These are phyloP conservation scores for Ophioninae sp. DNA, from an alignment of 2,888 invertebrate genomes.

Conservation along the genomic window DNA sequence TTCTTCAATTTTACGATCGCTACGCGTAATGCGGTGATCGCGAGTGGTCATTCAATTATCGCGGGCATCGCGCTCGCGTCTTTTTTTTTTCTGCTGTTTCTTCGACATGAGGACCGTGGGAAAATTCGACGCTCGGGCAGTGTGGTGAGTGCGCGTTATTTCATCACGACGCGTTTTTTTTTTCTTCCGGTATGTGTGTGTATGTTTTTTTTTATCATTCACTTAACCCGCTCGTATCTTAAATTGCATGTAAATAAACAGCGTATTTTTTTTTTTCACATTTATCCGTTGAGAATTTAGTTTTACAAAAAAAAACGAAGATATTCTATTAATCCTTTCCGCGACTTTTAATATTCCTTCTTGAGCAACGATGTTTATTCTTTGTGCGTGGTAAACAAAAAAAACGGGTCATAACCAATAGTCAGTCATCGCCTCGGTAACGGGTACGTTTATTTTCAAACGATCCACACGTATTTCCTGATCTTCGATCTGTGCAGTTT, in stretches of 20 bases:
- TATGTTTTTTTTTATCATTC: constrained; percentile 39
- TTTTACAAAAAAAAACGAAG: not conserved
- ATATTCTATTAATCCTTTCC: not conserved
- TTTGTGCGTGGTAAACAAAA: constrained; percentile 7
- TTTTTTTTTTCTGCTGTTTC: constrained; percentile 27
- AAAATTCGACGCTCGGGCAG: constrained; percentile 46
- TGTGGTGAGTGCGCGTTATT: constrained; percentile 62
- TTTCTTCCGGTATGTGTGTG: constrained; percentile 18
- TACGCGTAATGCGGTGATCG: constrained; percentile 26
- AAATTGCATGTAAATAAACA: constrained; percentile 58
- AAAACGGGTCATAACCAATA: constrained; percentile 19
- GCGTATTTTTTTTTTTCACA: not conserved
- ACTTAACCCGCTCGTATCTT: constrained; percentile 16
- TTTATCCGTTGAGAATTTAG: not conserved
- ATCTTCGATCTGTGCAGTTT: not conserved
- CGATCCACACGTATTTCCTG: not conserved
- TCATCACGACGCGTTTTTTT: constrained; percentile 50
- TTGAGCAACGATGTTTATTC: constrained; percentile 19
- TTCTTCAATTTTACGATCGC: constrained; percentile 2
- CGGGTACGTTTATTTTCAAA: constrained; percentile 4
- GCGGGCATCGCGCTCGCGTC: constrained; percentile 28
- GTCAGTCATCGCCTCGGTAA: not conserved
- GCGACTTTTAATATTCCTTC: not conserved
- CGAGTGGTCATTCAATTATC: constrained; percentile 22
- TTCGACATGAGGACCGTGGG: constrained; percentile 60